Base-by-base conservation (phyloP, 2,888 invertebrate species). In the Heliconius ethilla region DNA sequence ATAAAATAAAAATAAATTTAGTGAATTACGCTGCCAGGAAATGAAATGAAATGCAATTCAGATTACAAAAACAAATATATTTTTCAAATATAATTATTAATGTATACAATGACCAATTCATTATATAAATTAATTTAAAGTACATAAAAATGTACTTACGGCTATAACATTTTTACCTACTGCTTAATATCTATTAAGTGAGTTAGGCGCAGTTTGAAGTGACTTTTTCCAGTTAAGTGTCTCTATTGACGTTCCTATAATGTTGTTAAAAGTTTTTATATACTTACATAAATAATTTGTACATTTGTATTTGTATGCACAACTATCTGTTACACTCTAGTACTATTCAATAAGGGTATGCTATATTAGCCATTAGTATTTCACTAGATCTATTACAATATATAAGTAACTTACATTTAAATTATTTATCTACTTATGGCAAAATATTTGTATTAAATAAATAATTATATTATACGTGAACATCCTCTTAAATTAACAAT, bases 381-480 rank as follows among this genome's bases (percentile, higher is more conserved):
- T 33, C 55, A 25, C 9, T 59, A 72, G 11, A 25, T 72, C 10
- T 37, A n/a, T 51, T 59, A 72, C 33, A 72, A 33, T 13, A 72
- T 72, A 33, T 33, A 33, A 9, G 9, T 33, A 59, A 29, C 72
- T 69, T 40, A 69, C 3, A 40, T 59, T n/a, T 37, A 72, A 72
- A 33, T 37, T 72, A 72, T 59, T 73, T 79, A 80, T 85, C 85
- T 90, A 91, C 92, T 92, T 93, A 93, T 92, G 92, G 93, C 93
- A 92, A 89, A 91, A 91, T 86, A 83, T 86, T 88, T 86, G 87
- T 87, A 88, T 81, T 87, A 88, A 92, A 92, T 92, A 92, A 92
- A 92, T 92, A 92, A 87, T 86, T 84, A 75, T 81, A 70, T 84
- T n/a, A 25, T 40, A 69, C 13, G 25, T 69, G 40, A 67, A 33